A percentile compares a stretch with the other conserved stretches of the same genome.
Conservation (phyloP, 2,888 invertebrate genomes). For the Ennomos fuscantarius region DNA sequence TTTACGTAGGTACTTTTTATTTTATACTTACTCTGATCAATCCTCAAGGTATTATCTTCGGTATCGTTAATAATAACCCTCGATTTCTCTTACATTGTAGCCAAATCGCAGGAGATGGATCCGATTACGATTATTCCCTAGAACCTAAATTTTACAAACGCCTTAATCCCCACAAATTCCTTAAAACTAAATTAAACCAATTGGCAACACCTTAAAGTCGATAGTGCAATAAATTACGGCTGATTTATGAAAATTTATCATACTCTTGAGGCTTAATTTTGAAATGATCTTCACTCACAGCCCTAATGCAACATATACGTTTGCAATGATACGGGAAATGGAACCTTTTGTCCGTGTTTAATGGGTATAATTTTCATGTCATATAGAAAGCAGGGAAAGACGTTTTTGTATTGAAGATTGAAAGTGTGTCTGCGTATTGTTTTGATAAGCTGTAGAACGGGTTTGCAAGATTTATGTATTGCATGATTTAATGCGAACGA, state of each 20-base stretch:
- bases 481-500: slow-evolving; percentile 85
- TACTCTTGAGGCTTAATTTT: slow-evolving; percentile 84
- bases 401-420: slow-evolving; percentile 66
- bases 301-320: slow-evolving; percentile 54
- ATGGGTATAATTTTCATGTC: slow-evolving; percentile 58
- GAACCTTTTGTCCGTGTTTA: slow-evolving; percentile 57
- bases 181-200: slow-evolving; percentile 76
- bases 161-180: slow-evolving; percentile 62
- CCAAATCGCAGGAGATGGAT: slow-evolving; percentile 64
- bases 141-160: slow-evolving; percentile 60
- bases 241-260: slow-evolving; percentile 85
- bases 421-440: slow-evolving; percentile 85
- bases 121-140: slow-evolving; percentile 70
- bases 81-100: slow-evolving; percentile 48
- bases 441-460: slow-evolving; percentile 85
- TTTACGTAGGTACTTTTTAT: slow-evolving; percentile 12
- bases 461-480: slow-evolving; percentile 82
- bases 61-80: slow-evolving; percentile 30
- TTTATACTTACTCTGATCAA: slow-evolving; percentile 18
- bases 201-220: slow-evolving; percentile 80
- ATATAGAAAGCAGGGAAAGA: slow-evolving; percentile 54
- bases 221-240: slow-evolving; percentile 81
- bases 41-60: slow-evolving; percentile 26
- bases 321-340: slow-evolving; percentile 56
- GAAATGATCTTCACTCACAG: slow-evolving; percentile 68